Evolutionary conservation across 2,797 vertebrate genomes (phyloP).

Genomic region (Pitangus sulphuratus): DNA sequence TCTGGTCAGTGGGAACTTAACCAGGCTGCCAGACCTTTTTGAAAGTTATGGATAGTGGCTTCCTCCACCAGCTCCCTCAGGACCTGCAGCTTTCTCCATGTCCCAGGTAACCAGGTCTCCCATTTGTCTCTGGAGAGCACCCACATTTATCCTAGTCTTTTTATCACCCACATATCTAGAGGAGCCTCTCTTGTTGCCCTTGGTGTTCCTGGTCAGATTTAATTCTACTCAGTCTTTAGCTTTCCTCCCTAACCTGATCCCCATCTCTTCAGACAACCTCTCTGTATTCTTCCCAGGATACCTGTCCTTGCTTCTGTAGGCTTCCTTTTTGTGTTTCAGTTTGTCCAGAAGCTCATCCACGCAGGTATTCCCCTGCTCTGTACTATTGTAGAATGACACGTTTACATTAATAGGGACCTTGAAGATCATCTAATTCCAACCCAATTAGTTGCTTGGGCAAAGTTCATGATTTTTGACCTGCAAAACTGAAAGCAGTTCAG

Average conservation of each 20-base stretch:
- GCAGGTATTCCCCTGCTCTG: neutral
- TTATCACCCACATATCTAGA: neutral
- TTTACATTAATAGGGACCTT: neutral
- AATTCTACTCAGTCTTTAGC: neutral
- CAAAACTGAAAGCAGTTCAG: neutral
- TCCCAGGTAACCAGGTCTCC: neutral
- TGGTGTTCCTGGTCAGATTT: neutral
- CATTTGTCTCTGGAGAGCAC: neutral
- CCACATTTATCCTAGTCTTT: neutral
- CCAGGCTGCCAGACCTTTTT: neutral
- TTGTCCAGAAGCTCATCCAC: neutral
- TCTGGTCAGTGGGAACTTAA: neutral
- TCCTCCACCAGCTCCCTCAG: neutral
- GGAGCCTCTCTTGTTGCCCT: neutral
- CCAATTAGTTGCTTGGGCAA: neutral
- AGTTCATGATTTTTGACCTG: neutral
- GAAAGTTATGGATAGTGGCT: neutral
- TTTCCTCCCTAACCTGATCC: neutral
- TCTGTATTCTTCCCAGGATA: neutral
- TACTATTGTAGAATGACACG: neutral
- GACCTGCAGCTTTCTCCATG: neutral
- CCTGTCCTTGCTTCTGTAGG: neutral
- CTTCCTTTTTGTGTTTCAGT: neutral
- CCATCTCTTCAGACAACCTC: neutral
- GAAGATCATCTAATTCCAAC: neutral